These are phyloP conservation scores for Neopelma chrysocephalum DNA, from an alignment of 2,797 vertebrate genomes.

Conservation along the genomic window DNA sequence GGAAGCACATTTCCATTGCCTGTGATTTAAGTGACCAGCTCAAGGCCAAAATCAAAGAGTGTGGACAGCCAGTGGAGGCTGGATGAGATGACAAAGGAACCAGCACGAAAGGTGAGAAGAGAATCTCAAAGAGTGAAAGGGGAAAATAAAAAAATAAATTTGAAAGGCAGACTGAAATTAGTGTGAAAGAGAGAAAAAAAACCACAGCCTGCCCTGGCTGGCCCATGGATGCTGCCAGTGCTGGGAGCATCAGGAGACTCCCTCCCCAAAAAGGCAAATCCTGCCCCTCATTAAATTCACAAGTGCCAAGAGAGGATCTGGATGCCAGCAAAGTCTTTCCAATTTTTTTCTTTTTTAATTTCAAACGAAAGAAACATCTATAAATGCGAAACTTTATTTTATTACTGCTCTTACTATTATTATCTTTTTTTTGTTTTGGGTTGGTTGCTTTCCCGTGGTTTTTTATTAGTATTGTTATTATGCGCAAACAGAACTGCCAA, in stretches of 20 bases:
- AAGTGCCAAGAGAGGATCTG: neutral
- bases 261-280: neutral
- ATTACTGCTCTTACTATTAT: neutral
- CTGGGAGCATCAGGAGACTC: neutral
- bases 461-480: constrained; percentile 34
- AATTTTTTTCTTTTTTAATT: neutral
- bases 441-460: neutral
- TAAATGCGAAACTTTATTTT: constrained; percentile 3
- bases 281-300: neutral
- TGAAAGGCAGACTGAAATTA: neutral
- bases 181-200: neutral
- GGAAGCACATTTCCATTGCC: neutral
- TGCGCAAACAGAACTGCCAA: neutral
- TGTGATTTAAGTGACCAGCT: neutral
- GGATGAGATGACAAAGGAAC: neutral
- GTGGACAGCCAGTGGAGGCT: neutral
- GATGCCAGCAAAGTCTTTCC: neutral
- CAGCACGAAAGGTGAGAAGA: neutral
- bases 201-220: neutral
- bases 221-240: neutral
- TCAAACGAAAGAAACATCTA: neutral
- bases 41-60: neutral
- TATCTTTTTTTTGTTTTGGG: neutral
- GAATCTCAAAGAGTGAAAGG: neutral
- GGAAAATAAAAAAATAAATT: neutral